Conservation (phyloP, 2,797 vertebrate genomes). For the Spheniscus humboldti region DNA sequence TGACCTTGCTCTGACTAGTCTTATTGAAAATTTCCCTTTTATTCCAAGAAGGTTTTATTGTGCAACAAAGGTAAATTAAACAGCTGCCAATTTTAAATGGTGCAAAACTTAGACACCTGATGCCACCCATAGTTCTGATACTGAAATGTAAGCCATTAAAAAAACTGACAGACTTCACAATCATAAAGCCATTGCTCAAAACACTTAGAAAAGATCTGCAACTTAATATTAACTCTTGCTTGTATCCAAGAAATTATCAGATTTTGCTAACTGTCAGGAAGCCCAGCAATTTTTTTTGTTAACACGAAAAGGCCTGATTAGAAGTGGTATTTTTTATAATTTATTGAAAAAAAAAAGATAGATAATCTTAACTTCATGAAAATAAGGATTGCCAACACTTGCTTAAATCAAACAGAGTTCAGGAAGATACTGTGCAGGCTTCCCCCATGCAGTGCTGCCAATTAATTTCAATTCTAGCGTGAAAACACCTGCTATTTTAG, state of each 20-base stretch:
- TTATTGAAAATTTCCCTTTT: neutral
- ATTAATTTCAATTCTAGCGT: neutral
- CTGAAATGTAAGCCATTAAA: conserved; percentile 2
- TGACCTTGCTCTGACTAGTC: neutral
- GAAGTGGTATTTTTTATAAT: neutral
- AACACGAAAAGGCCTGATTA: neutral
- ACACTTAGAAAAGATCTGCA: neutral
- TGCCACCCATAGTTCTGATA: neutral
- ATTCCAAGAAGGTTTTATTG: conserved; percentile 5
- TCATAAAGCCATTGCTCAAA: conserved; percentile 23
- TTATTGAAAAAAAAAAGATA: neutral
- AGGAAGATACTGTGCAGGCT: neutral
- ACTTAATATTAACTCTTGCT: neutral
- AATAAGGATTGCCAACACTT: neutral
- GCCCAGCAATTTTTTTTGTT: neutral
- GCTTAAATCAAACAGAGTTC: neutral
- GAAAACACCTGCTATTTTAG: conserved; percentile 9
- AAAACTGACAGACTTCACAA: neutral
- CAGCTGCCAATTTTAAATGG: conserved; percentile 31
- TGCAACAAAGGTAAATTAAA: conserved; percentile 16
- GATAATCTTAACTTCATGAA: neutral
- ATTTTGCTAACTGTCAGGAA: neutral
- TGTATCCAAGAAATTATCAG: neutral
- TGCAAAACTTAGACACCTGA: neutral
- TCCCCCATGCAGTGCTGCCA: neutral